Evolutionary conservation across 2,888 invertebrate genomes (phyloP), one percentile per base, ranked within the genome.

Genomic region (Malacosoma neustria): DNA sequence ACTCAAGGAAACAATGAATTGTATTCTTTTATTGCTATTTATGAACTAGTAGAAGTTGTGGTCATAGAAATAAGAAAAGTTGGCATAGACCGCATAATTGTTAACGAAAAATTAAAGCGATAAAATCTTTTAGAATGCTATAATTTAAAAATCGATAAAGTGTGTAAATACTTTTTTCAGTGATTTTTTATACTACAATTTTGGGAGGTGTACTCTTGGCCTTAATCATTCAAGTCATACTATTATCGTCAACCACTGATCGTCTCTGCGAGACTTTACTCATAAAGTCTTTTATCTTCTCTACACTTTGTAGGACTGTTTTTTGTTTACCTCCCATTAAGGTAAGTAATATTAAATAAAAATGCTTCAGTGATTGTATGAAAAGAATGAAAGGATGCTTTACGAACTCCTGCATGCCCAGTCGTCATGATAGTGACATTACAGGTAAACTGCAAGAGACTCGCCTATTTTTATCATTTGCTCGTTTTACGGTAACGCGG

Each of bases 131-230:
- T n/a, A n/a, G n/a, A n/a, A n/a, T n/a, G n/a, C n/a, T n/a, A n/a
- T n/a, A n/a, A n/a, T n/a, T n/a, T n/a, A n/a, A n/a, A n/a, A n/a
- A n/a, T n/a, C n/a, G n/a, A n/a, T n/a, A n/a, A n/a, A n/a, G n/a
- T n/a, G n/a, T n/a, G n/a, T n/a, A n/a, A n/a, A n/a, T n/a, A n/a
- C n/a, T n/a, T 29, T 38, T 70, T 67, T 7, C 64, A 84, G 84
- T 84, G 51, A 47, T 75, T 1, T 54, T 84, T 0, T 85, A 85
- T 54, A 61, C 50, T 3, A 60, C 66, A 0, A 69, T 80, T 0
- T 44, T 84, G 13, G 52, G 45, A 2, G 73, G 73, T 1, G 58
- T 76, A 0, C 39, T 82, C 0, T 4, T 73, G 7, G 75, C 80
- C 3, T 45, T 84, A 12, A 5, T 77, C 0, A 38, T 72, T 1